Evolutionary conservation across 2,797 vertebrate genomes (phyloP), one percentile per base, ranked within the genome.

Genomic region (Gymnothorax reevesii): DNA sequence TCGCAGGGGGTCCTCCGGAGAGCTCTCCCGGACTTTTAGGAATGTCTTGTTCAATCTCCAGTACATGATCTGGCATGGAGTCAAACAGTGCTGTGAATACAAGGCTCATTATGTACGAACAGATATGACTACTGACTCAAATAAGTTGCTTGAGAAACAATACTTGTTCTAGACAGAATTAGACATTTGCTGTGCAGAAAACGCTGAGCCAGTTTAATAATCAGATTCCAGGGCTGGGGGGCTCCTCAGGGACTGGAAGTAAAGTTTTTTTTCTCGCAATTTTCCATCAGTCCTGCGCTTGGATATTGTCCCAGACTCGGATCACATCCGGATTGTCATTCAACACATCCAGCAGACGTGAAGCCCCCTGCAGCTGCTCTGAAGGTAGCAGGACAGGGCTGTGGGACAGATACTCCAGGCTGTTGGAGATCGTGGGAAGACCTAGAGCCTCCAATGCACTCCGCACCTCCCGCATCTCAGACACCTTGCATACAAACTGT

Each of bases 271-370:
- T 66, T 20, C 22, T 52, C 13, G 12, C 59, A 17, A 8, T 10
- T 17, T 25, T 49, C 71, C 71, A 4, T 85, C 93, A 96, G 90
- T 90, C 91, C 87, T 89, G 85, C 7, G 92, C 94, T 87, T 95
- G 93, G 88, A 99, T 97, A 90, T 98, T 98, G 93, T 98, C 97
- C 92, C 97, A 98, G 62, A 99, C 94, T 15, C 93, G 92, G 20
- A 98, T 92, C 60, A 98, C 97, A 0, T 98, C 97, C 1, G 93
- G 90, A 15, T 86, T 89, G 90, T 95, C 93, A 84, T 82, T 92
- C 7, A 99, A 94, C 9, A 91, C 92, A 77, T 97, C 95, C 88
- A 98, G 91, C n/a, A 98, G 95, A 12, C 83, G 62, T 0, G 94
- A 94, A 0, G 96, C 95, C 64, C 89, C 90, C 3, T 96, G 92